Evolutionary conservation across 2,113 vertebrate species (phyloP).

Genomic region (Petrocephalus microphthalmus): DNA sequence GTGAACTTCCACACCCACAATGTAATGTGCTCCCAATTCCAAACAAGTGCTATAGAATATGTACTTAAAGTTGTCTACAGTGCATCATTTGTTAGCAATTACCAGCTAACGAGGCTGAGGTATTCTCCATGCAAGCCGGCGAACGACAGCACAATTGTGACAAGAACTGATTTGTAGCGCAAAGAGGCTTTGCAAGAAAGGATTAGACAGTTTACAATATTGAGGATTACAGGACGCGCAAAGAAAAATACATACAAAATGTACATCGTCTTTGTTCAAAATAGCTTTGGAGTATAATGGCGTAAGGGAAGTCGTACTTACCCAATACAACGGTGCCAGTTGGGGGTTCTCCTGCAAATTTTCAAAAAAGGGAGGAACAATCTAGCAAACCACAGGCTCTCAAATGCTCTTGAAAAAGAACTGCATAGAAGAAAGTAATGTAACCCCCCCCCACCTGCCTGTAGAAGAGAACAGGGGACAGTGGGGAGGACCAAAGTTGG

Average conservation of each 20-base stretch:
- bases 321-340: constrained; percentile 44
- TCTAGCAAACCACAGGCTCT: constrained; percentile 29
- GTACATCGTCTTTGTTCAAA: not conserved
- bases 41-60: not conserved
- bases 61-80: not conserved
- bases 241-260: not conserved
- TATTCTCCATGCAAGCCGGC: not conserved
- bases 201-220: not conserved
- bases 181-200: not conserved
- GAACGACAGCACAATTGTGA: not conserved
- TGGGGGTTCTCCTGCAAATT: constrained; percentile 44
- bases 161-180: not conserved
- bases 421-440: not conserved
- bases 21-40: not conserved
- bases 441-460: not conserved
- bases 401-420: constrained; percentile 30
- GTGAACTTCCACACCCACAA: not conserved
- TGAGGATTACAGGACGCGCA: not conserved
- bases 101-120: not conserved
- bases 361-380: constrained; percentile 33
- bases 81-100: not conserved
- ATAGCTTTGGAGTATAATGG: not conserved
- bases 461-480: not conserved
- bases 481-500: not conserved
- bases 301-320: constrained; percentile 50